phyloP scores from a whole-genome alignment of 2,888 invertebrate genomes.

The Linnaemya vulpina region DNA sequence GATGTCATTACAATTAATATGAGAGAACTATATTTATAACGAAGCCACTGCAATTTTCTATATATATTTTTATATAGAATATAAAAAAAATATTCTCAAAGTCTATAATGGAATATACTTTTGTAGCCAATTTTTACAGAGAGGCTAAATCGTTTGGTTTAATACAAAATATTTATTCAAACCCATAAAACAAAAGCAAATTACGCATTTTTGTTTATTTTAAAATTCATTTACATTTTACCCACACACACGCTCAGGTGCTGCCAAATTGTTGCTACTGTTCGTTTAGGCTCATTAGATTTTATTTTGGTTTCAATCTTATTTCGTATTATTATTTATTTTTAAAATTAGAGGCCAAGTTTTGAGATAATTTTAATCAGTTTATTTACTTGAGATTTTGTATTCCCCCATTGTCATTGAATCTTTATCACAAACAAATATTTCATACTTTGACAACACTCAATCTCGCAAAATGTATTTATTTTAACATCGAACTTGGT shows the following conservation, averaged over 20 bases:
- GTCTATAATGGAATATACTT: neutral
- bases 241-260: slow-evolving; percentile 12
- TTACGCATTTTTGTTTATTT: slow-evolving; percentile 28
- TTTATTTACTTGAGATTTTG: slow-evolving; percentile 12
- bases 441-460: neutral
- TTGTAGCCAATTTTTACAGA: neutral
- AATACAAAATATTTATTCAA: neutral
- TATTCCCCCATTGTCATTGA: neutral
- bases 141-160: neutral
- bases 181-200: neutral
- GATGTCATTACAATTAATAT: slow-evolving; percentile 54
- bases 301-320: neutral
- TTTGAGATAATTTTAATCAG: slow-evolving; percentile 7
- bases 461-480: neutral
- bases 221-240: slow-evolving; percentile 40
- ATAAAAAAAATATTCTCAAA: slow-evolving; percentile 1
- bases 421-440: neutral
- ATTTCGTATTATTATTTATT: slow-evolving; percentile 24
- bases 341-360: slow-evolving; percentile 2
- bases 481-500: neutral
- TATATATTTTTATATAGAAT: slow-evolving; percentile 14
- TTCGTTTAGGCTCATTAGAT: slow-evolving; percentile 3
- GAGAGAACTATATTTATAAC: neutral
- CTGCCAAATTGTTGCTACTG: slow-evolving; percentile 41
- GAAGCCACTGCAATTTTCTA: slow-evolving; percentile 10